phyloP scores from a whole-genome alignment of 2,113 vertebrate species.

The Scomber scombrus region DNA sequence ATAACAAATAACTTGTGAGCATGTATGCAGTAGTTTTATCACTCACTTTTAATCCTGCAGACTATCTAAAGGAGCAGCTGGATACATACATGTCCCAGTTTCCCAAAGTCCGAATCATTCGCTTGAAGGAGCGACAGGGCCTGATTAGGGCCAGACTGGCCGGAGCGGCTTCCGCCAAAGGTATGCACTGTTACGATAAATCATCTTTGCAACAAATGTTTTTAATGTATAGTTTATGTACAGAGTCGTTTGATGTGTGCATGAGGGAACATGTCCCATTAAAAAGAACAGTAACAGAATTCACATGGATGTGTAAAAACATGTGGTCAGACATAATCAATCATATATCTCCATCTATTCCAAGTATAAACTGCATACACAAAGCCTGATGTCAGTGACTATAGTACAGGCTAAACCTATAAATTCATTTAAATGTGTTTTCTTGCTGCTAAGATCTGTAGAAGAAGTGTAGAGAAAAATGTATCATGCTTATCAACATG shows the following conservation, averaged over 20 bases:
- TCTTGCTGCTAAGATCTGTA: not conserved
- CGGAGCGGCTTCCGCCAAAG: slow-evolving; percentile 90
- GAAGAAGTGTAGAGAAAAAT: not conserved
- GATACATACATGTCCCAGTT: slow-evolving; percentile 91
- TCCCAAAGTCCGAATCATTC: slow-evolving; percentile 93
- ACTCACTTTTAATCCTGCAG: slow-evolving; percentile 71
- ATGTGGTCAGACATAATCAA: no score
- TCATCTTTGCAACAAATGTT: not conserved
- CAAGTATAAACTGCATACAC: no score
- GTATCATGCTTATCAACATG: no score
- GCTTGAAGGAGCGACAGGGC: slow-evolving; percentile 91
- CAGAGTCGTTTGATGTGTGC: not conserved
- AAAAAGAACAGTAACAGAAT: not conserved
- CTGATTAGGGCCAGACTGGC: slow-evolving; percentile 94
- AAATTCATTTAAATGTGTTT: not conserved
- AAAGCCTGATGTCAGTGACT: no score
- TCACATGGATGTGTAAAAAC: not conserved
- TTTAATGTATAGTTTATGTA: not conserved
- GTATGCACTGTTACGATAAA: slow-evolving; percentile 73
- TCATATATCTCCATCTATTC: no score
- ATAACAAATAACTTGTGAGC: not conserved
- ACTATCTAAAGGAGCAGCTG: slow-evolving; percentile 90
- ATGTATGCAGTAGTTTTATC: not conserved
- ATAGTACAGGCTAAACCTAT: no score
- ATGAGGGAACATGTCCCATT: not conserved